These are phyloP conservation scores for Pandemis heparana DNA, from an alignment of 2,888 invertebrate species.

Conservation along the genomic window DNA sequence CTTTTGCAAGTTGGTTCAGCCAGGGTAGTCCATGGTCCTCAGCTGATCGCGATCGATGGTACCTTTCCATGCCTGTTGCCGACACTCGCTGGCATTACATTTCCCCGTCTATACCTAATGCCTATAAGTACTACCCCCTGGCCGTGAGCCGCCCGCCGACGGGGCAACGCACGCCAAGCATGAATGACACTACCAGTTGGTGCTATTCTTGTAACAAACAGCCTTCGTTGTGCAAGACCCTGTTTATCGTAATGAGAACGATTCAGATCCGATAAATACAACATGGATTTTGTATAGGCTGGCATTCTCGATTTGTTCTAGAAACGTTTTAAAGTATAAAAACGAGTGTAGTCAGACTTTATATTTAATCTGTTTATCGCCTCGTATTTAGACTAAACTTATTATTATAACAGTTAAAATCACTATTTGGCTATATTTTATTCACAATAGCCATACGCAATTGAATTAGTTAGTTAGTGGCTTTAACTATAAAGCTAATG, in stretches of 20 bases:
- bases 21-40: constrained; percentile 3
- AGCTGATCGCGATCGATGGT: constrained; percentile 37
- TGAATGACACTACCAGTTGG: constrained; percentile 44
- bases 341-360: background rate
- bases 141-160: constrained; percentile 8
- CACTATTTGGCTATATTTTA: too few species aligned
- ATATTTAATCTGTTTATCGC: background rate
- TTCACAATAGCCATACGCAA: too few species aligned
- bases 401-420: too few species aligned
- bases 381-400: too few species aligned
- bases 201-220: constrained; percentile 39
- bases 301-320: background rate
- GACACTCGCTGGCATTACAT: constrained; percentile 1
- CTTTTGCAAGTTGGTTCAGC: background rate
- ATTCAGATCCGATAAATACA: constrained; percentile 15
- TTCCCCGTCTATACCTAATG: constrained; percentile 5
- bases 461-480: too few species aligned
- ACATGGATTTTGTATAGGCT: background rate
- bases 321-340: background rate
- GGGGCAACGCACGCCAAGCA: constrained; percentile 42
- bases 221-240: constrained; percentile 20
- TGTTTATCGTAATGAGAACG: constrained; percentile 25
- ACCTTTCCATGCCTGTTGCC: constrained; percentile 30
- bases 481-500: too few species aligned
- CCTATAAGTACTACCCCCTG: background rate